phyloP scores from a whole-genome alignment of 2,797 vertebrate genomes.

The Ptychobarbus kaznakovi region DNA sequence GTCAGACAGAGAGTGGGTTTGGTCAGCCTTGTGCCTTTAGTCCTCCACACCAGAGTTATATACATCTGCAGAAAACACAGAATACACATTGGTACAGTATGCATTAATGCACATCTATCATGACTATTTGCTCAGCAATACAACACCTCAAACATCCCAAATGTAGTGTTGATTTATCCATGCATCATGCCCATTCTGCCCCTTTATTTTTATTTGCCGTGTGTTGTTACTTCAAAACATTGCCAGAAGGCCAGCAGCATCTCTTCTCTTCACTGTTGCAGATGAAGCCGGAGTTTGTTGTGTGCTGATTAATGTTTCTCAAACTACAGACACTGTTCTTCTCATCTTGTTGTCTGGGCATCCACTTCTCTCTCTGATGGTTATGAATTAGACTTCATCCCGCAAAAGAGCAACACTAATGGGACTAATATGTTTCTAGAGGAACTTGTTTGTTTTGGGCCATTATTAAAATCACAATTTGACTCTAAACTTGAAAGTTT shows the following conservation, averaged over 20 bases:
- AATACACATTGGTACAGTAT: constrained; percentile 18
- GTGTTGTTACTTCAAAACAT: not conserved
- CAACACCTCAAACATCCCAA: not conserved
- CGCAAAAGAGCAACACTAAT: not conserved
- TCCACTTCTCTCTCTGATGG: not conserved
- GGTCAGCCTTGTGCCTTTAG: constrained; percentile 89
- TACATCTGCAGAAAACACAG: constrained; percentile 82
- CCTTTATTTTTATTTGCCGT: constrained; percentile 5
- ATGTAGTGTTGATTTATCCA: not conserved
- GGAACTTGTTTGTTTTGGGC: not conserved
- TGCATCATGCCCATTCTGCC: not conserved
- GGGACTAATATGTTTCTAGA: not conserved
- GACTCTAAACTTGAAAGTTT: not conserved
- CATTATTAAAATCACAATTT: not conserved
- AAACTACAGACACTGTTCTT: not conserved
- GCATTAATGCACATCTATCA: not conserved
- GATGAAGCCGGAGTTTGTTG: not conserved
- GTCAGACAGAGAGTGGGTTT: constrained; percentile 89
- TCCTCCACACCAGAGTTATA: constrained; percentile 85
- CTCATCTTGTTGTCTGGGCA: not conserved
- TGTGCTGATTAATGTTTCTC: constrained; percentile 3
- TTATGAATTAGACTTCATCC: not conserved
- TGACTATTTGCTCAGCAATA: not conserved
- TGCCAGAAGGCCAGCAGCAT: not conserved
- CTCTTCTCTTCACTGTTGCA: not conserved